These are phyloP conservation scores for Armadillidium nasatum DNA, from an alignment of 1,140 invertebrate genomes.

Conservation along the genomic window DNA sequence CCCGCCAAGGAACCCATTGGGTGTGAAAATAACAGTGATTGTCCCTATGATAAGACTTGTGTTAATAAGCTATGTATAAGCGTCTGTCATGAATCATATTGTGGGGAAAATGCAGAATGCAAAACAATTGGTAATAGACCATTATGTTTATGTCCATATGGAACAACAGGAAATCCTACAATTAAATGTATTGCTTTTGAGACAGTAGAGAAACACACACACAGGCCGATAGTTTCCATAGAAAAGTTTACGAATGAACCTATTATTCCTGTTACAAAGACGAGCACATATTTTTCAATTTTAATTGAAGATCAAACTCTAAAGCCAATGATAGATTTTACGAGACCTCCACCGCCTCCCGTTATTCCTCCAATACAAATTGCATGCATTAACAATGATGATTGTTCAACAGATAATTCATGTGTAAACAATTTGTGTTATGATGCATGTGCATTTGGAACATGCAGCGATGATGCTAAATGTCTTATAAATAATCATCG, in stretches of 20 bases:
- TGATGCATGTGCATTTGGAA: constrained; percentile 78
- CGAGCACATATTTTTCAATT: not conserved
- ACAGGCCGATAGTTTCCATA: constrained; percentile 7
- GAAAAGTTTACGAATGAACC: not conserved
- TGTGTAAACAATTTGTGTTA: constrained; percentile 78
- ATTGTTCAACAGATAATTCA: constrained; percentile 82
- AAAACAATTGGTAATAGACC: constrained; percentile 42
- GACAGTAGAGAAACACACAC: not conserved
- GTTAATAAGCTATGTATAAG: constrained; percentile 36
- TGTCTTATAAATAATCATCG: constrained; percentile 75
- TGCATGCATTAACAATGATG: constrained; percentile 49
- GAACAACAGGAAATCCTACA: constrained; percentile 56
- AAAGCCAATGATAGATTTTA: not conserved
- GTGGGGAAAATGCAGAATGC: constrained; percentile 46
- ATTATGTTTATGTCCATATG: constrained; percentile 46
- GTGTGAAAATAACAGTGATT: constrained; percentile 63
- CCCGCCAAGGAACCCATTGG: constrained; percentile 65
- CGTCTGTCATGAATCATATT: constrained; percentile 42
- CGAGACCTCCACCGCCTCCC: constrained; percentile 22
- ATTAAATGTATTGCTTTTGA: constrained; percentile 59
- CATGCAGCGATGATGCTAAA: constrained; percentile 80
- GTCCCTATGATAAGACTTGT: constrained; percentile 47
- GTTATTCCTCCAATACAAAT: constrained; percentile 28
- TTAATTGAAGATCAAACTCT: not conserved
- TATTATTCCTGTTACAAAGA: not conserved